Percentiles rank a stretch among this genome's conserved stretches.
Evolutionary conservation across 2,797 vertebrate species (phyloP).

Genomic region (Acrossocheilus fasciatus): DNA sequence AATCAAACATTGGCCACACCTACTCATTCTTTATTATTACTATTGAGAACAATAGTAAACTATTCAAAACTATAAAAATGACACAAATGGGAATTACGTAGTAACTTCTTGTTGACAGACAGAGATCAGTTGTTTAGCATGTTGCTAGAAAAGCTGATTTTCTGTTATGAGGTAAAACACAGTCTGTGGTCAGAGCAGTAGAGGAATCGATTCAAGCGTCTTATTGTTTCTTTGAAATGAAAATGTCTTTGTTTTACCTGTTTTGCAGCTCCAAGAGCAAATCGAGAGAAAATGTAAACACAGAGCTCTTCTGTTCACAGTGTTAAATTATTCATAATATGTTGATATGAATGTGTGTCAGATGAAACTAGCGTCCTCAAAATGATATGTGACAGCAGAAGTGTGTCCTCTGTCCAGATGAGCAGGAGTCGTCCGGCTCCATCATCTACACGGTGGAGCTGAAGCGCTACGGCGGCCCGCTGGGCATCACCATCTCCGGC

Average conservation of each 20-base stretch:
- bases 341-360: not conserved
- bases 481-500: constrained; percentile 98
- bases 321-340: constrained; percentile 19
- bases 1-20: not conserved
- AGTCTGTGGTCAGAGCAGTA: constrained; percentile 34
- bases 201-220: constrained; percentile 50
- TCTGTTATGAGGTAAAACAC: not conserved
- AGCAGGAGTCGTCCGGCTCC: constrained; percentile 95
- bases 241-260: constrained; percentile 62
- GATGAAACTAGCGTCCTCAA: not conserved
- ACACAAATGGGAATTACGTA: not conserved
- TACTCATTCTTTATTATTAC: not conserved
- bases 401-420: constrained; percentile 76
- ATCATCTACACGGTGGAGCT: constrained; percentile 98
- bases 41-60: not conserved
- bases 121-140: not conserved
- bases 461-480: constrained; percentile 92
- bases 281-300: constrained; percentile 16
- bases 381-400: not conserved
- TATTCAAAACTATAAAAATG: not conserved
- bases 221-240: constrained; percentile 66
- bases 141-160: not conserved
- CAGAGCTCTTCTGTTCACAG: not conserved
- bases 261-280: constrained; percentile 53
- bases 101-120: not conserved